Conservation (phyloP, 2,888 invertebrate species). For the Nezara viridula region DNA sequence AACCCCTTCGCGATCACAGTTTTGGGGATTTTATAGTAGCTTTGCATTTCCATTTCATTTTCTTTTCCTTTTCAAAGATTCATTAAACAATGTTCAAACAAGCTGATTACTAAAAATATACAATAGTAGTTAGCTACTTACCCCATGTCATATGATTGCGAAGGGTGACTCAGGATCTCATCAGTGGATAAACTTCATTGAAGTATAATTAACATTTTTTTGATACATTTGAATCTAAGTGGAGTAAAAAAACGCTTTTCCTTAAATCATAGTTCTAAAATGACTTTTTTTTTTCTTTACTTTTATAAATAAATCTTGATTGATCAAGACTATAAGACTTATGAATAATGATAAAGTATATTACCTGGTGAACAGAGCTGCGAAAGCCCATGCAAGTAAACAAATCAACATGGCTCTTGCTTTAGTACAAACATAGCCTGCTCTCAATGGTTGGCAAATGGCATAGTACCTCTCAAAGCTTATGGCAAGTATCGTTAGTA, state of each 20-base stretch:
- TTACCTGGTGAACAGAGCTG: slow-evolving; percentile 89
- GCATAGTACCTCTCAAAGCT: slow-evolving; percentile 90
- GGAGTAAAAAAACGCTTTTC: background rate
- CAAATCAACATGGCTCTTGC: slow-evolving; percentile 86
- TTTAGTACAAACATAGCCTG: slow-evolving; percentile 91
- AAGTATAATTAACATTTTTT: background rate
- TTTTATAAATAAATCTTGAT: background rate
- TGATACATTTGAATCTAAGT: background rate
- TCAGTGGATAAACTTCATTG: slow-evolving; percentile 21
- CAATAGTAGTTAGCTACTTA: slow-evolving; percentile 49
- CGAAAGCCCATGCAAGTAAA: slow-evolving; percentile 85
- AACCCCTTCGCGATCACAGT: slow-evolving; percentile 53
- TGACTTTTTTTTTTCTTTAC: background rate
- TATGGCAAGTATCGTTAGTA: slow-evolving; percentile 92
- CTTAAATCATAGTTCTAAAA: background rate
- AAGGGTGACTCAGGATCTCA: slow-evolving; percentile 19
- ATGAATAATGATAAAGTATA: background rate
- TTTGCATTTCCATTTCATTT: slow-evolving; percentile 52
- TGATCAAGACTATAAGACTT: background rate
- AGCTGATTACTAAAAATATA: slow-evolving; percentile 9
- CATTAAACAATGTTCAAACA: background rate
- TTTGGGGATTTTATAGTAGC: slow-evolving; percentile 43
- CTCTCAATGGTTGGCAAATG: slow-evolving; percentile 91
- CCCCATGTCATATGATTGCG: slow-evolving; percentile 52
- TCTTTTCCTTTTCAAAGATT: background rate